Evolutionary conservation across 1,140 invertebrate genomes (phyloP), one percentile per base, ranked within the genome.

Genomic region (Drosophila carrolli): DNA sequence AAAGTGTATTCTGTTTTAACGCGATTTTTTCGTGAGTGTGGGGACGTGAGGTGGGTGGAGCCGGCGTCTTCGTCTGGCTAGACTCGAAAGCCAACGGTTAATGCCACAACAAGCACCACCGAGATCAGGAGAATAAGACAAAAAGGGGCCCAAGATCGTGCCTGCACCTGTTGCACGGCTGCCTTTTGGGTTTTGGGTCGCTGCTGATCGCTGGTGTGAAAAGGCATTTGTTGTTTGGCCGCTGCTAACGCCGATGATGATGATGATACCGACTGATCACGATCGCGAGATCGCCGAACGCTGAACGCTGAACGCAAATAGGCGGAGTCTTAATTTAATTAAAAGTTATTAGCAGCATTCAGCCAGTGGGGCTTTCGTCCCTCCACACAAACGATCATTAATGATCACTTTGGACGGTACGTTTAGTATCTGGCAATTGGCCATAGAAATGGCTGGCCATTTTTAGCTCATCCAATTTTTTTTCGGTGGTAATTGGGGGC

Each of bases 261-360:
- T 81, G 72, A 77, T 54, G 75, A 62, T 71, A 46, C 56, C 44
- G 51, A 80, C 37, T 77, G 81, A 84, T 81, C 75, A 86, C 65
- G 82, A 88, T 79, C 75, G 43, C 46, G 46, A 59, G 57, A 48
- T 51, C 53, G 47, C 37, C 73, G 71, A 86, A 71, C 78, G 78
- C 41, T 78, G 75, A 86, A 75, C 78, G 78, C 41, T 78, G 75
- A 86, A 75, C 82, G 78, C 82, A 81, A 86, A 86, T 79, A 88
- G 83, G 83, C 83, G 84, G 83, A 89, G 83, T 72, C 67, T 86
- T 80, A 89, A 88, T 88, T 88, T 88, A 88, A 88, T 88, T 88
- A 89, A 88, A 88, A 83, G 83, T 83, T 84, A 88, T 88, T 88
- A 88, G 83, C 63, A 54, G 83, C 63, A 54, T 44, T 40, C 48